Evolutionary conservation across 2,888 invertebrate genomes (phyloP).

Genomic region (Trichacis sp.): DNA sequence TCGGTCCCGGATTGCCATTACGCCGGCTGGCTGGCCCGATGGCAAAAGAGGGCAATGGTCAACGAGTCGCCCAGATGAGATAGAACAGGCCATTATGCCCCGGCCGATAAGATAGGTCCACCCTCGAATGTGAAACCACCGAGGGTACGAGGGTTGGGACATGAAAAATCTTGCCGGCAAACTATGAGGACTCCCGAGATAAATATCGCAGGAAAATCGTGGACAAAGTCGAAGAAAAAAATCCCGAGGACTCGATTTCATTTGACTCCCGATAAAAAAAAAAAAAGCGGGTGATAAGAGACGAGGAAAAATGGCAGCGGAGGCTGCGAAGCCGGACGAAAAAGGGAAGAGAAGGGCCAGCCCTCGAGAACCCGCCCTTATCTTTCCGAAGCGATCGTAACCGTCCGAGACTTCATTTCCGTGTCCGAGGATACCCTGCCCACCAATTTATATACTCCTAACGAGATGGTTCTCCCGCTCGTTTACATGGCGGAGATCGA

Average conservation of each 20-base stretch:
- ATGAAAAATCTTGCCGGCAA: conserved; percentile 67
- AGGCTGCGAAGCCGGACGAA: conserved; percentile 9
- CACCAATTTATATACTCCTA: conserved; percentile 62
- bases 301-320: conserved; percentile 18
- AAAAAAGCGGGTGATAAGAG: conserved; percentile 25
- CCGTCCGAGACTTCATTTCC: conserved; percentile 67
- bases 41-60: conserved; percentile 61
- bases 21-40: conserved; percentile 52
- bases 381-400: conserved; percentile 64
- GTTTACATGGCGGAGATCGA: conserved; percentile 61
- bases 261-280: not conserved
- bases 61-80: conserved; percentile 64
- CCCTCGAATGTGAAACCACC: conserved; percentile 50
- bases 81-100: conserved; percentile 66
- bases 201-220: conserved; percentile 15
- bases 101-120: conserved; percentile 65
- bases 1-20: conserved; percentile 53
- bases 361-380: conserved; percentile 59
- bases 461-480: conserved; percentile 59
- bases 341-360: conserved; percentile 46
- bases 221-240: conserved; percentile 11
- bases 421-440: conserved; percentile 57
- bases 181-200: conserved; percentile 46
- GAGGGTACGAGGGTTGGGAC: conserved; percentile 55
- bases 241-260: not conserved